Evolutionary conservation across 2,113 vertebrate genomes (phyloP).

Genomic region (Excalfactoria chinensis): DNA sequence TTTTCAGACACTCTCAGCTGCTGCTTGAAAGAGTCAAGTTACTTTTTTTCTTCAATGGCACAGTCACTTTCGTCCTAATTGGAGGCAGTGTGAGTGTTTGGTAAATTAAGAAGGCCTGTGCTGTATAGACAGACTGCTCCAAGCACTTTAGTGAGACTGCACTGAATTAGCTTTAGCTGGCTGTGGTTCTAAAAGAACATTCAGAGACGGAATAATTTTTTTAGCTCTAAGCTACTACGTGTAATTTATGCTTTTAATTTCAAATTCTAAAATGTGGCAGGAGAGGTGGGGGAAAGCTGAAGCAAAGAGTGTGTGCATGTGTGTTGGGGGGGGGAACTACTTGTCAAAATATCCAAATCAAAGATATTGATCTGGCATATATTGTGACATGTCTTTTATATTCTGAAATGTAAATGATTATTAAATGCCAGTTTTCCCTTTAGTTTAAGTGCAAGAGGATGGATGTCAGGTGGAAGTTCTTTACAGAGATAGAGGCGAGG

Average conservation of each 20-base stretch:
- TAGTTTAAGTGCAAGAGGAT: neutral
- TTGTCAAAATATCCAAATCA: constrained; percentile 14
- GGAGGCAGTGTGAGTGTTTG: neutral
- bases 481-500: no score
- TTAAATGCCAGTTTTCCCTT: neutral
- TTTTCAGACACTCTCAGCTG: neutral
- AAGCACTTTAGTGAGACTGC: constrained; percentile 50
- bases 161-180: constrained; percentile 64
- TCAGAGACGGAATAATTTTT: constrained; percentile 56
- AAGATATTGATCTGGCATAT: constrained; percentile 26
- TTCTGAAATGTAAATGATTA: neutral
- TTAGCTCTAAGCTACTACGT: constrained; percentile 53
- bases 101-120: constrained; percentile 69
- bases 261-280: constrained; percentile 49
- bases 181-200: constrained; percentile 62
- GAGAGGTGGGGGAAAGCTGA: neutral
- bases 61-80: constrained; percentile 43
- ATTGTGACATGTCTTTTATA: neutral
- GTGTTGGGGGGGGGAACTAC: neutral
- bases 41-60: constrained; percentile 32
- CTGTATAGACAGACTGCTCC: constrained; percentile 64
- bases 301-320: neutral
- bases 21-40: constrained; percentile 8
- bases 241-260: constrained; percentile 78
- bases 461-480: no score